Percentiles rank a stretch among this genome's conserved stretches.
Conservation (phyloP, 2,113 vertebrate genomes). For the Eubucco bourcierii region DNA sequence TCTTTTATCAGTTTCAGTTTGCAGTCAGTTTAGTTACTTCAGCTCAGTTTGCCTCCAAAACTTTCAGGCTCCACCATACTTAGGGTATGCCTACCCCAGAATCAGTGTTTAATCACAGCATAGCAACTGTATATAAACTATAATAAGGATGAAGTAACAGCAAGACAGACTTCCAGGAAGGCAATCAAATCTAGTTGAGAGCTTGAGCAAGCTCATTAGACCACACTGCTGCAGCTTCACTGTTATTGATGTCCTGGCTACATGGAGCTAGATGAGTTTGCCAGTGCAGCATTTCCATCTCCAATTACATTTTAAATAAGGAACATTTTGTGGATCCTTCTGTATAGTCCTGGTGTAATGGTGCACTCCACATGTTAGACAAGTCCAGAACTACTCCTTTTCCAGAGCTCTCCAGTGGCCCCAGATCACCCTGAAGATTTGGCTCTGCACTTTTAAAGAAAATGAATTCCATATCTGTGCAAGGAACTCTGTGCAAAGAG, state of each 20-base stretch:
- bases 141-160: neutral
- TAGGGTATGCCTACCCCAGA: neutral
- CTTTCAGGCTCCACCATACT: neutral
- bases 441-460: neutral
- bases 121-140: neutral
- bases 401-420: neutral
- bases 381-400: neutral
- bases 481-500: neutral
- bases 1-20: neutral
- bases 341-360: neutral
- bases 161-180: neutral
- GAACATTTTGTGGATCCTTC: neutral
- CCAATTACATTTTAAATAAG: neutral
- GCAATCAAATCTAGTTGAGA: neutral
- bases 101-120: neutral
- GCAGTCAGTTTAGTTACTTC: neutral
- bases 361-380: neutral
- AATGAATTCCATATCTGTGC: neutral
- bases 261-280: neutral
- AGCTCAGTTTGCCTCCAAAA: neutral
- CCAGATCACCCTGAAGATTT: neutral
- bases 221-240: neutral
- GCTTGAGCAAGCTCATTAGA: neutral
- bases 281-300: neutral
- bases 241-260: neutral